Conservation (phyloP, 2,797 vertebrate genomes). For the Ambastaia sidthimunki region DNA sequence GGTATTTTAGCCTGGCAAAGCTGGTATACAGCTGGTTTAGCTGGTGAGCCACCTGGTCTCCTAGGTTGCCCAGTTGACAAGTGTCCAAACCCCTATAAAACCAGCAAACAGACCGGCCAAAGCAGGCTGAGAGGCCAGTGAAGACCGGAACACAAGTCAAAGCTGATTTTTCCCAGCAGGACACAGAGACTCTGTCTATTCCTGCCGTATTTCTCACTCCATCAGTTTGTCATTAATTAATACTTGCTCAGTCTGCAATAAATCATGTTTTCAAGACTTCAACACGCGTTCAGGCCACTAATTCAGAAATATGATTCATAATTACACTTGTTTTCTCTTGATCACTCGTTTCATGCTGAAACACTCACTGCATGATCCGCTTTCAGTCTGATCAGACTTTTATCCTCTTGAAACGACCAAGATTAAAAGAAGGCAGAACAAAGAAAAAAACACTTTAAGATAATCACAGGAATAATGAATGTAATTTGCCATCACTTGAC, state of each 20-base stretch:
- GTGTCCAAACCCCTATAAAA: background rate
- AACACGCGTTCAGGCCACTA: background rate
- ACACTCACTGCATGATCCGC: background rate
- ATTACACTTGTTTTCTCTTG: slow-evolving; percentile 17
- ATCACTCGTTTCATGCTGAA: background rate
- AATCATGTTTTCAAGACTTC: slow-evolving; percentile 17
- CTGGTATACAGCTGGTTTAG: background rate
- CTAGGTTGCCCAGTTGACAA: background rate
- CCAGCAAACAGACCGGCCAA: too few species aligned
- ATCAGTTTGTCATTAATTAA: slow-evolving; percentile 20
- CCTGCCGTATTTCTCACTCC: background rate
- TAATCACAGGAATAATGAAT: slow-evolving; percentile 51
- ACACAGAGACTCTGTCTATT: background rate
- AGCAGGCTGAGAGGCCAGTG: too few species aligned
- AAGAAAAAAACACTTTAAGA: slow-evolving; percentile 43
- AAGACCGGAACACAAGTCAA: background rate
- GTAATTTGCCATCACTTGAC: slow-evolving; percentile 47
- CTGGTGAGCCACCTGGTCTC: too few species aligned
- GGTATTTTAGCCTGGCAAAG: too few species aligned
- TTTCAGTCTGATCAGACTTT: slow-evolving; percentile 34
- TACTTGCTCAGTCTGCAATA: background rate
- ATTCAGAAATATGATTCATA: slow-evolving; percentile 18
- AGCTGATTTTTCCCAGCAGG: background rate
- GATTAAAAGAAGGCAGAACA: slow-evolving; percentile 49
- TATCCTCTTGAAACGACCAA: slow-evolving; percentile 7